phyloP scores from a whole-genome alignment of 2,888 invertebrate genomes.

The Pristionchus arcanus region DNA sequence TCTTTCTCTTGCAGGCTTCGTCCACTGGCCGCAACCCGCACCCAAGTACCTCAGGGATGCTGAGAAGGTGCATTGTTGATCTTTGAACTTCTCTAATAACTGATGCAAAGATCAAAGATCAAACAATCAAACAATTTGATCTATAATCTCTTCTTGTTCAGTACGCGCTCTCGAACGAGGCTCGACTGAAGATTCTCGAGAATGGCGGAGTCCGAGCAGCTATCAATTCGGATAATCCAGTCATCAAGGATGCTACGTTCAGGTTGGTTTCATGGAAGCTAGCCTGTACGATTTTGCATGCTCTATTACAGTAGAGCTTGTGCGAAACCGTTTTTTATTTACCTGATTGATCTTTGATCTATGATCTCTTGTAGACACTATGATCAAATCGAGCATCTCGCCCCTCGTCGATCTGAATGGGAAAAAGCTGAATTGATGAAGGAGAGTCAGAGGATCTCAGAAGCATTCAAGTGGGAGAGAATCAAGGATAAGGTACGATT shows the following conservation, averaged over 20 bases:
- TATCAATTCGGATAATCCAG: constrained; percentile 18
- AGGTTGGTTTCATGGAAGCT: not conserved
- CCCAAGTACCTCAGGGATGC: constrained; percentile 7
- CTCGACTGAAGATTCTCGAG: constrained; percentile 12
- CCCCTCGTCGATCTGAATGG: not conserved
- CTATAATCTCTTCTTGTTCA: not conserved
- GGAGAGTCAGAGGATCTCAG: not conserved
- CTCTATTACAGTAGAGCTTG: too few relatives aligned
- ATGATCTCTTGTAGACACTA: not conserved
- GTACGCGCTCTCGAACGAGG: constrained; percentile 15
- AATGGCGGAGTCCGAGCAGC: constrained; percentile 6
- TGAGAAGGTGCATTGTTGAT: not conserved
- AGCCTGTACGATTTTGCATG: too few relatives aligned
- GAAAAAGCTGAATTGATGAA: constrained; percentile 24
- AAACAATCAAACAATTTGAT: not conserved
- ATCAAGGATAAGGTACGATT: constrained; percentile 32
- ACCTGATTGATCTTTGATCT: not conserved
- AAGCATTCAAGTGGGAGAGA: constrained; percentile 45
- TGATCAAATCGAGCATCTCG: not conserved
- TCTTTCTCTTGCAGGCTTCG: constrained; percentile 27
- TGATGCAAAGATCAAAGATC: too few relatives aligned
- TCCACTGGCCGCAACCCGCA: constrained; percentile 24
- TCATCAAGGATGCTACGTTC: not conserved
- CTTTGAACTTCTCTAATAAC: not conserved
- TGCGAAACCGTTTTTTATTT: too few relatives aligned